Evolutionary conservation across 2,797 vertebrate genomes (phyloP).

Genomic region (Forpus xanthops): DNA sequence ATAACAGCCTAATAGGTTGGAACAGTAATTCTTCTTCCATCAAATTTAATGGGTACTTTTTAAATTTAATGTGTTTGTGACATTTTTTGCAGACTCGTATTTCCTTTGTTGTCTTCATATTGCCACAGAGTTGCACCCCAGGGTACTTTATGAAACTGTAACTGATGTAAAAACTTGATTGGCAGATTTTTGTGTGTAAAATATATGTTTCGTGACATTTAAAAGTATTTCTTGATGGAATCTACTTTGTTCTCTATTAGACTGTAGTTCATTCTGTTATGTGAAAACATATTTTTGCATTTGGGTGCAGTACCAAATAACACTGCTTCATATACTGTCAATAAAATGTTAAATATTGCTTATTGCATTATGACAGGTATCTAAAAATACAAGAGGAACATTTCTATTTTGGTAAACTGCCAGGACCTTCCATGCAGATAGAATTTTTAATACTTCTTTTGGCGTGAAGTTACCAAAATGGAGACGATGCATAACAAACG

Average conservation of each 20-base stretch:
- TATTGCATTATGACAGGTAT: neutral
- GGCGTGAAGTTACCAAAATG: neutral
- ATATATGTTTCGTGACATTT: conserved; percentile 40
- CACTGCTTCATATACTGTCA: conserved; percentile 4
- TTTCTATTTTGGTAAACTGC: conserved; percentile 18
- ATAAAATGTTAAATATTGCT: conserved; percentile 28
- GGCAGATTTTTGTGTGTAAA: conserved; percentile 41
- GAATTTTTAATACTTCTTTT: conserved; percentile 11
- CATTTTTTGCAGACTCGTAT: conserved; percentile 27
- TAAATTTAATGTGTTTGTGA: conserved; percentile 17
- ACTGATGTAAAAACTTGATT: conserved; percentile 59
- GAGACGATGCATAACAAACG: neutral
- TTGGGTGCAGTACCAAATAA: neutral
- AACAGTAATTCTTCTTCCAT: conserved; percentile 36
- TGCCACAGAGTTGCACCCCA: conserved; percentile 20
- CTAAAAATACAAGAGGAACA: conserved; percentile 11
- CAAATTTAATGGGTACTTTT: conserved; percentile 24
- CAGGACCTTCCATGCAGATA: neutral
- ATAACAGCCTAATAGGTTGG: neutral
- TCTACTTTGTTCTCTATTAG: conserved; percentile 42
- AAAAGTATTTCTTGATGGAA: conserved; percentile 51
- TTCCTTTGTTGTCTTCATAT: conserved; percentile 53
- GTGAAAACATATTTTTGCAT: conserved; percentile 56
- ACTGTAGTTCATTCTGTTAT: conserved; percentile 23
- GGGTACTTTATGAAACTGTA: conserved; percentile 65